Evolutionary conservation across 2,113 vertebrate species (phyloP).

Genomic region (Falcunculus frontatus): DNA sequence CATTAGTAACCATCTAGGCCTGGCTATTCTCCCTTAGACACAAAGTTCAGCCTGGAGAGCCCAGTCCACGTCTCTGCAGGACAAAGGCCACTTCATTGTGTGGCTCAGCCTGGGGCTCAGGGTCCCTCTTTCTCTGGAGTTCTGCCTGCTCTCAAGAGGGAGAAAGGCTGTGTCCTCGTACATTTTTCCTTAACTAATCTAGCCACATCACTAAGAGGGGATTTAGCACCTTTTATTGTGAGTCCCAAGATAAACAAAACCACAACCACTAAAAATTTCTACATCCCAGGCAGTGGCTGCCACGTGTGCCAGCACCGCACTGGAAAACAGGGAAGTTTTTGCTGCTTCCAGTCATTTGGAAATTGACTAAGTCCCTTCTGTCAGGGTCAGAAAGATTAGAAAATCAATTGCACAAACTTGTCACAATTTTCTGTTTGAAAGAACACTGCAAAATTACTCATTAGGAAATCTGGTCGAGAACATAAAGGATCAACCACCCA

Average conservation of each 20-base stretch:
- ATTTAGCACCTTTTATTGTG: not conserved
- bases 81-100: not conserved
- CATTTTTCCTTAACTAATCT: not conserved
- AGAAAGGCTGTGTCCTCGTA: not conserved
- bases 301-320: not conserved
- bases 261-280: not conserved
- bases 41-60: not conserved
- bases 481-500: not conserved
- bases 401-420: not conserved
- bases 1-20: not conserved
- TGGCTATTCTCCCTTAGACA: not conserved
- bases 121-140: not conserved
- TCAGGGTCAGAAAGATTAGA: not conserved
- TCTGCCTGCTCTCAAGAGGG: not conserved
- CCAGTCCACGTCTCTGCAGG: not conserved
- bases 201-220: not conserved
- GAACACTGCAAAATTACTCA: not conserved
- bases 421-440: not conserved
- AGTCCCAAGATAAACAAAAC: not conserved
- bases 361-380: not conserved
- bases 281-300: not conserved
- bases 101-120: not conserved
- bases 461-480: not conserved
- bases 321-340: not conserved
- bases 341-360: not conserved